Percentiles rank a stretch among this genome's conserved stretches.
Conservation (phyloP, 2,888 invertebrate species). For the Thereva unica region DNA sequence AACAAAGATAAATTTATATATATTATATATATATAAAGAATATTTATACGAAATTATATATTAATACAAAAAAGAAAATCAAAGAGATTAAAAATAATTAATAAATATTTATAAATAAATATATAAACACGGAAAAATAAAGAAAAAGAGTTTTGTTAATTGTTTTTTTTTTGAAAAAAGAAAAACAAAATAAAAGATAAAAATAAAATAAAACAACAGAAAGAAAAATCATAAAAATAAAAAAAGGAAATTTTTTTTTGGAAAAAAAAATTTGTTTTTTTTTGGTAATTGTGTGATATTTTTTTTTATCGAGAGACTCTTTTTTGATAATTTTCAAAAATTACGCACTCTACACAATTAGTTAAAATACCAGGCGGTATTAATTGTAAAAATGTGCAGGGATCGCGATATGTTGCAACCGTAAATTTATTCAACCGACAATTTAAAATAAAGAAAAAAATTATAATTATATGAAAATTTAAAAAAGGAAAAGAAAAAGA, state of each 20-base stretch:
- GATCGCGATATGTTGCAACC: conserved; percentile 60
- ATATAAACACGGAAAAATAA: too few species aligned
- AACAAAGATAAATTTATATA: conserved; percentile 5
- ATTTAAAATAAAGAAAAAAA: conserved; percentile 58
- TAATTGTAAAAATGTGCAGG: conserved; percentile 57
- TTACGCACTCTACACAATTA: conserved; percentile 25
- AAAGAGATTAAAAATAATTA: too few species aligned
- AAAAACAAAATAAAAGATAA: conserved; percentile 9
- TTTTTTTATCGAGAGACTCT: neutral
- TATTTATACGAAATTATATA: too few species aligned
- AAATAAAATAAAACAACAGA: conserved; percentile 1
- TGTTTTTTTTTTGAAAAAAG: conserved; percentile 11
- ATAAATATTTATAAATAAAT: too few species aligned
- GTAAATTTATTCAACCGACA: conserved; percentile 58
- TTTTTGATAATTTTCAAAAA: conserved; percentile 15
- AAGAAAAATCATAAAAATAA: conserved; percentile 18
- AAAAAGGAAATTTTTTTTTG: conserved; percentile 5
- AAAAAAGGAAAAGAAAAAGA: conserved; percentile 19
- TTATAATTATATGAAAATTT: conserved; percentile 44
- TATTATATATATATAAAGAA: too few species aligned
- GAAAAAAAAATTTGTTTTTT: too few species aligned
- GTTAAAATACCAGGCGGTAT: conserved; percentile 11
- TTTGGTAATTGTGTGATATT: too few species aligned
- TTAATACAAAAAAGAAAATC: too few species aligned
- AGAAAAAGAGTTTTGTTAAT: too few species aligned